A percentile compares a stretch with the other conserved stretches of the same genome.
phyloP scores from a whole-genome alignment of 2,888 invertebrate genomes.

The Pomacea canaliculata region DNA sequence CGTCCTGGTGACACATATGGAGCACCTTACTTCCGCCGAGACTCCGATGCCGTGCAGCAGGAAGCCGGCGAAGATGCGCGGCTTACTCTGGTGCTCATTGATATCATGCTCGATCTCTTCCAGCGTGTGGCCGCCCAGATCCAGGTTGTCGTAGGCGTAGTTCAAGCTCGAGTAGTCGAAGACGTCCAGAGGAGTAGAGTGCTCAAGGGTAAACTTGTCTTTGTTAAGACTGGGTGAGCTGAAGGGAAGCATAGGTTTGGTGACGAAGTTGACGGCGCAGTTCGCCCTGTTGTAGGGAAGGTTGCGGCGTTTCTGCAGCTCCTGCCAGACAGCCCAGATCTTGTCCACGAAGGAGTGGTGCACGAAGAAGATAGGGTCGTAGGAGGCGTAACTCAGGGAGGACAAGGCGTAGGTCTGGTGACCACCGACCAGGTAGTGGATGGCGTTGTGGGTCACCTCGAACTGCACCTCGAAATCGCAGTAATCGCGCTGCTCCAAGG shows the following conservation, averaged over 20 bases:
- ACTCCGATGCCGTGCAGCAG: conserved; percentile 37
- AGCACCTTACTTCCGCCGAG: conserved; percentile 32
- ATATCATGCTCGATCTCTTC: conserved; percentile 37
- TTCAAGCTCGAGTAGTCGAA: conserved; percentile 36
- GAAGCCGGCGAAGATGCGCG: conserved; percentile 38
- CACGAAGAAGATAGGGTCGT: conserved; percentile 40
- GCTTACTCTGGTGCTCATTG: conserved; percentile 11
- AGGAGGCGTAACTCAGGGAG: conserved; percentile 38
- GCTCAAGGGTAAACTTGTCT: conserved; percentile 14
- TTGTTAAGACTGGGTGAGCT: conserved; percentile 20
- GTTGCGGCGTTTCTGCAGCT: conserved; percentile 33
- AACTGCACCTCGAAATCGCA: conserved; percentile 26
- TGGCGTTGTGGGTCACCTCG: conserved; percentile 35
- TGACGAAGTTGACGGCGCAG: conserved; percentile 34
- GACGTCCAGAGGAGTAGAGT: conserved; percentile 34
- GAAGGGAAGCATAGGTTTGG: conserved; percentile 33
- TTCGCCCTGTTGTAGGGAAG: conserved; percentile 33
- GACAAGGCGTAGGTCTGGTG: conserved; percentile 32
- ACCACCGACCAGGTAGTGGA: conserved; percentile 34
- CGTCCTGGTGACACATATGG: conserved; percentile 22
- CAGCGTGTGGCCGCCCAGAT: conserved; percentile 39
- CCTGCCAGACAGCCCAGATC: conserved; percentile 40
- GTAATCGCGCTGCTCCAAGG: conserved; percentile 5
- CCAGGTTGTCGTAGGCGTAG: conserved; percentile 37
- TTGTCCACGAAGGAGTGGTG: conserved; percentile 38